These are phyloP conservation scores for Babylonia areolata DNA, from an alignment of 1,140 invertebrate genomes.

Conservation along the genomic window DNA sequence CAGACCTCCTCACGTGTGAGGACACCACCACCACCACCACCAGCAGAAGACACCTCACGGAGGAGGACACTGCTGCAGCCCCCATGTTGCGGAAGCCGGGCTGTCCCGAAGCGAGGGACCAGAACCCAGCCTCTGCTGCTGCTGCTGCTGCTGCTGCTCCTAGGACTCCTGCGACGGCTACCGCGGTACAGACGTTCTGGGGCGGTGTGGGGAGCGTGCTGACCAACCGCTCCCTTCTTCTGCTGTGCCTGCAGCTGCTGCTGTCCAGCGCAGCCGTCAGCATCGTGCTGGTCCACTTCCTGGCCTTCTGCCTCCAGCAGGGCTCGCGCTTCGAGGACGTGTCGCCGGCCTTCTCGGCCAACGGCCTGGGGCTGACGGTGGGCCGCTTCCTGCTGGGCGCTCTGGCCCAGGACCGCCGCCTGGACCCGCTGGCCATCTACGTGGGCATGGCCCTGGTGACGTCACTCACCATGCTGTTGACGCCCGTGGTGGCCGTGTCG, in stretches of 20 bases:
- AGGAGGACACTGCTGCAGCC: no score
- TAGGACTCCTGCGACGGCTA: no score
- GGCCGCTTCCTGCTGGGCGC: slow-evolving; percentile 27
- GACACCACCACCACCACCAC: no score
- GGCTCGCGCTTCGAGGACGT: slow-evolving; percentile 9
- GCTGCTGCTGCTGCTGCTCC: no score
- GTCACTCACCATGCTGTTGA: not conserved
- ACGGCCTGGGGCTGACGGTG: slow-evolving; percentile 26
- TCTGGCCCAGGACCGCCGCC: slow-evolving; percentile 23
- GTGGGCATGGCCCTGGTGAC: slow-evolving; percentile 17
- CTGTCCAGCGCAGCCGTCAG: slow-evolving; percentile 8
- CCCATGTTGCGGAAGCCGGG: no score
- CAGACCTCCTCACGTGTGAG: no score
- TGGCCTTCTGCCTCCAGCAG: not conserved
- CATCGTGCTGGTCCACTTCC: slow-evolving; percentile 32
- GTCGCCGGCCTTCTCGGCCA: slow-evolving; percentile 8
- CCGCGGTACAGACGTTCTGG: not conserved
- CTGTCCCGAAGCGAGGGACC: no score
- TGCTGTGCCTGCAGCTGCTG: slow-evolving; percentile 22
- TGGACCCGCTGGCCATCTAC: slow-evolving; percentile 18
- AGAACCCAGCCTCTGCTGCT: no score
- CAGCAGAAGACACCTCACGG: no score
- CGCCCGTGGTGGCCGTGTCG: slow-evolving; percentile 29
- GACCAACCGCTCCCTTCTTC: not conserved
- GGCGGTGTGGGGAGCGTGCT: not conserved